Conservation (phyloP, 2,888 invertebrate species). For the Machimus atricapillus region DNA sequence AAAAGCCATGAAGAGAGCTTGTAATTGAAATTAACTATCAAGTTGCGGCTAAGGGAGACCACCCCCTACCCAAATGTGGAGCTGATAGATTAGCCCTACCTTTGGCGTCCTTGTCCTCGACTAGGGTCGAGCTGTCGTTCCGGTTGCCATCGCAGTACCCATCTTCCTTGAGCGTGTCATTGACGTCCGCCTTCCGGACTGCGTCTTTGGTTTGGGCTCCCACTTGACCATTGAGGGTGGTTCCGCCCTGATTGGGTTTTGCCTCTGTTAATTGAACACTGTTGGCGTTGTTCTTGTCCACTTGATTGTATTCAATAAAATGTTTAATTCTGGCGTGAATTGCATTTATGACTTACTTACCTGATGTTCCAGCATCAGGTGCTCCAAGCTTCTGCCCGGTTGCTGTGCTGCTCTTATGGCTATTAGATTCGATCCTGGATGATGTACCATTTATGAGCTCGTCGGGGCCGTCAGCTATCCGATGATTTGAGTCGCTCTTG, state of each 20-base stretch:
- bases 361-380: slow-evolving; percentile 6
- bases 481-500: slow-evolving; percentile 51
- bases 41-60: background rate
- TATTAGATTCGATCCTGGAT: background rate
- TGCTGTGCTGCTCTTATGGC: background rate
- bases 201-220: background rate
- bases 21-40: background rate
- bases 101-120: slow-evolving; percentile 49
- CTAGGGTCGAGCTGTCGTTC: slow-evolving; percentile 55
- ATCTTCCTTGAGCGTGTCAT: slow-evolving; percentile 42
- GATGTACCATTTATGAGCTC: slow-evolving; percentile 44
- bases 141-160: slow-evolving; percentile 56
- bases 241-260: slow-evolving; percentile 47
- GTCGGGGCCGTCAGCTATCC: slow-evolving; percentile 44
- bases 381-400: background rate
- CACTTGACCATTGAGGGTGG: slow-evolving; percentile 46
- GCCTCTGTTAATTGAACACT: slow-evolving; percentile 50
- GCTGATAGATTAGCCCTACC: slow-evolving; percentile 9
- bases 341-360: slow-evolving; percentile 18
- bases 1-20: background rate
- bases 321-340: background rate
- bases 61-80: background rate
- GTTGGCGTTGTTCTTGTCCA: slow-evolving; percentile 59
- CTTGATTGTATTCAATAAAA: slow-evolving; percentile 46
- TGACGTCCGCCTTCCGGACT: slow-evolving; percentile 5